phyloP scores from a whole-genome alignment of 2,888 invertebrate genomes.

The Pycnomerus fuliginosus region DNA sequence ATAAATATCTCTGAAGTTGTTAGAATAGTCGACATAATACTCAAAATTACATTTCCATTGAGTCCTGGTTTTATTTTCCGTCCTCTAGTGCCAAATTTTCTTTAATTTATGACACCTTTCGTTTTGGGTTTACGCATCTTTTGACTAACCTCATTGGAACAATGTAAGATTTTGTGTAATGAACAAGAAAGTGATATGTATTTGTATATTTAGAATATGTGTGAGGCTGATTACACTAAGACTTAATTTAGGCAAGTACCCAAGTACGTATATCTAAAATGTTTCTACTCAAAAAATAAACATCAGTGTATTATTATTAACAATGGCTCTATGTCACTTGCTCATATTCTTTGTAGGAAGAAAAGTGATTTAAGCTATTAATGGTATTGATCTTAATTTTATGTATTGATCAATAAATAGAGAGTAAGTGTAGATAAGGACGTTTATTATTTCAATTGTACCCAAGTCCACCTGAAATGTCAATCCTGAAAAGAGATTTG shows the following conservation, averaged over 20 bases:
- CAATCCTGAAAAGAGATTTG: no score
- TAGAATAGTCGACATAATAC: constrained; percentile 14
- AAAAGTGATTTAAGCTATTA: constrained; percentile 11
- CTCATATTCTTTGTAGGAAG: constrained; percentile 31
- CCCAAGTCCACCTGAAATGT: no score
- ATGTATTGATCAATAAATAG: constrained; percentile 19
- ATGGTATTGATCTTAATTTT: constrained; percentile 18
- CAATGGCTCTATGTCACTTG: constrained; percentile 35
- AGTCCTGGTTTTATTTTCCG: constrained; percentile 23
- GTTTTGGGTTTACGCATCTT: constrained; percentile 1
- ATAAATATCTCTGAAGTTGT: constrained; percentile 19
- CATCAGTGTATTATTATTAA: constrained; percentile 26
- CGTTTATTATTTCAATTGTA: no score
- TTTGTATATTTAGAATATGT: constrained; percentile 32
- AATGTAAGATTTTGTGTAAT: constrained; percentile 1
- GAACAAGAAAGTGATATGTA: constrained; percentile 35
- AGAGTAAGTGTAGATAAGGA: no score
- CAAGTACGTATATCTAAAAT: no score
- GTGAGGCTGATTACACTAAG: constrained; percentile 43
- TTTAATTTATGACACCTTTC: constrained; percentile 7
- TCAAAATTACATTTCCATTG: constrained; percentile 15
- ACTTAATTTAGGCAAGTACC: constrained; percentile 29
- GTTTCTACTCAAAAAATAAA: constrained; percentile 35
- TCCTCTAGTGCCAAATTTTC: constrained; percentile 33
- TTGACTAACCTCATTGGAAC: background rate